Evolutionary conservation across 2,113 vertebrate species (phyloP), one percentile per base, ranked within the genome.

Genomic region (Alectura lathami): DNA sequence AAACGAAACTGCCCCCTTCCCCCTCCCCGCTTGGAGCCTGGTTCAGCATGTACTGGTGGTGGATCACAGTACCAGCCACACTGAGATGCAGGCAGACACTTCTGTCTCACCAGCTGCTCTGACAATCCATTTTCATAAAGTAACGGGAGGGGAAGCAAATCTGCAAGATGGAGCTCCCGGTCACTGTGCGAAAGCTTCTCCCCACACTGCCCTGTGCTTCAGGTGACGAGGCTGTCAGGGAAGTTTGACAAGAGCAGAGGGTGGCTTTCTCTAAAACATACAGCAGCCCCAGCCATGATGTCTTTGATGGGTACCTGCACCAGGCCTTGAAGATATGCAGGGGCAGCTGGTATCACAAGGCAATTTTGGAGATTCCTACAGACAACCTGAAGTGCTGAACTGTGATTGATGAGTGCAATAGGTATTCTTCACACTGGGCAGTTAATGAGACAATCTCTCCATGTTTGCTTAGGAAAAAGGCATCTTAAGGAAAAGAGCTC

Each of bases 91-190:
- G 94, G 96, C 96, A 94, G 96, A 96, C 96, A 95, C 95, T 97
- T 96, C 95, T 96, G 91, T 96, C 94, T 95, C 94, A 97, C 96
- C 94, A 97, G 95, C 96, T 97, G 95, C 94, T 96, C 96, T 94
- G 93, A 96, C 95, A 96, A 96, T 95, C 96, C 96, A 96, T 97
- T 96, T 96, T 96, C 96, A 95, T 96, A 93, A 92, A 95, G 91
- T 83, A 96, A 90, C 48, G 87, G 91, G 88, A 94, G 89, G 93
- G 93, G 91, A 95, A 86, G 94, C 89, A 90, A 91, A 97, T 91
- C 93, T 96, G 95, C 93, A 89, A 96, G 91, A 96, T 96, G 95
- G 96, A 95, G 94, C 95, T 94, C 88, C 64, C 68, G 93, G 94
- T 95, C 95, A 95, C 89, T 17, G 54, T 74, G 89, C 69, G 87